Percentiles rank a stretch among this genome's conserved stretches.
Evolutionary conservation across 2,113 vertebrate genomes (phyloP).

Genomic region (Python bivittatus): DNA sequence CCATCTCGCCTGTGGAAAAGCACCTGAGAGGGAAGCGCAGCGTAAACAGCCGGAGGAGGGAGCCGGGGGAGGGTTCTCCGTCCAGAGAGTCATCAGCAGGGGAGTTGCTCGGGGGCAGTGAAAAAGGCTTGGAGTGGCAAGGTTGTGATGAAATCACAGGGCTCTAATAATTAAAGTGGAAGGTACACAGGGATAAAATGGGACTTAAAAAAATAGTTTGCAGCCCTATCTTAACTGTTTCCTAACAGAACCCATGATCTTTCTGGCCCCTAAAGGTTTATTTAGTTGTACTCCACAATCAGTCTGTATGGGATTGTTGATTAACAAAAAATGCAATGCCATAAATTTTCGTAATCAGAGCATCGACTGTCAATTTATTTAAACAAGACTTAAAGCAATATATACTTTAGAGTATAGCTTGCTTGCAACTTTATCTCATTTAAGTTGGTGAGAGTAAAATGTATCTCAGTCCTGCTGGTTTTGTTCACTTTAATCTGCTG

Average conservation of each 20-base stretch:
- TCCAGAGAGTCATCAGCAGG: not conserved
- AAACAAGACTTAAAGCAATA: not conserved
- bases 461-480: not conserved
- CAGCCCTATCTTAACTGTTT: not conserved
- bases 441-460: not conserved
- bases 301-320: not conserved
- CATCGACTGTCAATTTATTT: not conserved
- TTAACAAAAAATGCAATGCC: not conserved
- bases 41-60: not conserved
- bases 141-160: not conserved
- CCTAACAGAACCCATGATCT: not conserved
- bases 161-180: not conserved
- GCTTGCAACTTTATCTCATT: not conserved
- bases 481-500: not conserved
- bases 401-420: not conserved
- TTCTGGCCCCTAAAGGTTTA: not conserved
- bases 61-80: not conserved
- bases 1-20: slow-evolving; percentile 1
- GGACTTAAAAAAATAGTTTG: not conserved
- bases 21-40: not conserved
- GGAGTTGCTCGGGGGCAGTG: not conserved
- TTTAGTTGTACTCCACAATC: not conserved
- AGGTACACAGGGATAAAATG: not conserved
- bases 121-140: not conserved
- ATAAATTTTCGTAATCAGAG: not conserved